Conservation (phyloP, 2,797 vertebrate genomes). For the Mormyrus hasselquistii region DNA sequence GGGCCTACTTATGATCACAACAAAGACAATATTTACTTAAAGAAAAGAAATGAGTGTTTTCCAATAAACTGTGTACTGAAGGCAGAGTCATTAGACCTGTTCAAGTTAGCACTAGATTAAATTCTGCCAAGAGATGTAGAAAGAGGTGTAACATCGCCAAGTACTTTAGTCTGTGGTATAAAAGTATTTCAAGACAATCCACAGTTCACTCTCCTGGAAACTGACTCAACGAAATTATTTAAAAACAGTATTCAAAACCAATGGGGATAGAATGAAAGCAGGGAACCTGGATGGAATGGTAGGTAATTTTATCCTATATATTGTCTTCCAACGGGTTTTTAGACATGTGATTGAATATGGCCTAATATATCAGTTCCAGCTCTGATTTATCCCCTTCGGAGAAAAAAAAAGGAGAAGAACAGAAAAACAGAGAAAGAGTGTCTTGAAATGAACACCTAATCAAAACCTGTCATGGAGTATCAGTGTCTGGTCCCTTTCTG, state of each 20-base stretch:
- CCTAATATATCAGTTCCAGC: constrained; percentile 32
- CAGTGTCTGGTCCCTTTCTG: constrained; percentile 54
- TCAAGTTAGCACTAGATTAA: neutral
- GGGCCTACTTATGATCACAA: neutral
- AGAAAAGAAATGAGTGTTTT: neutral
- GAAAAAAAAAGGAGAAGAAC: constrained; percentile 33
- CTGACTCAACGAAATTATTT: neutral
- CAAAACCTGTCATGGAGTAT: constrained; percentile 64
- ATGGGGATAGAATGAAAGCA: constrained; percentile 12
- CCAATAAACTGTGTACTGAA: neutral
- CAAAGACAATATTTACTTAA: neutral
- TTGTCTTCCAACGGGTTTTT: constrained; percentile 24
- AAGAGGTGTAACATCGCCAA: neutral
- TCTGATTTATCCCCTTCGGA: constrained; percentile 36
- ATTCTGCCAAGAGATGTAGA: neutral
- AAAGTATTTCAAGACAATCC: neutral
- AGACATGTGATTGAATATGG: constrained; percentile 29
- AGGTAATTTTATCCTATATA: constrained; percentile 13
- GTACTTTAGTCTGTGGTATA: neutral
- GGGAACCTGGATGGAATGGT: neutral
- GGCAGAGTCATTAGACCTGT: neutral
- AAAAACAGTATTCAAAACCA: neutral
- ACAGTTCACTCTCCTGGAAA: neutral
- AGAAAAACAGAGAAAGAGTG: constrained; percentile 46
- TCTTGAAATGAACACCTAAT: constrained; percentile 72